Percentiles rank a stretch among this genome's conserved stretches.
These are phyloP conservation scores for Eonycteris spelaea DNA, from an alignment of 2,113 vertebrate genomes.

Conservation along the genomic window DNA sequence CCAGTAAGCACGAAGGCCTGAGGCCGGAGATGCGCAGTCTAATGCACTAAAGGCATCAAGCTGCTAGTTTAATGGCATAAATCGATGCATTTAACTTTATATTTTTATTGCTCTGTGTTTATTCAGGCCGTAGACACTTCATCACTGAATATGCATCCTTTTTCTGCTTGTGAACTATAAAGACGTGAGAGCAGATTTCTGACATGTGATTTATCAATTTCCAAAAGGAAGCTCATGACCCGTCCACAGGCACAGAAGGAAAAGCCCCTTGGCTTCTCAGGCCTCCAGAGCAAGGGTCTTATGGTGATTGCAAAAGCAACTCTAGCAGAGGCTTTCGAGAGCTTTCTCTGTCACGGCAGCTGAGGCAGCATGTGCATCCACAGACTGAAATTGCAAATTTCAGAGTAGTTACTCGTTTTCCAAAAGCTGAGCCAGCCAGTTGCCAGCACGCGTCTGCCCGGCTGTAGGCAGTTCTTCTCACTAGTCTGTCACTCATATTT, in stretches of 20 bases:
- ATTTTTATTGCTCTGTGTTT: background rate
- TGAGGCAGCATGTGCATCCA: slow-evolving; percentile 22
- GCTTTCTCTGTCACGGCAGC: background rate
- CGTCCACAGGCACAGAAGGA: background rate
- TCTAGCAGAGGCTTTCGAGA: slow-evolving; percentile 58
- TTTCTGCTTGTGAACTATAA: background rate
- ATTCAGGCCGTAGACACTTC: background rate
- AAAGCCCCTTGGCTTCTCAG: background rate
- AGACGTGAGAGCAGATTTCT: slow-evolving; percentile 10
- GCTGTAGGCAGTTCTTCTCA: background rate
- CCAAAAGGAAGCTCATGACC: background rate
- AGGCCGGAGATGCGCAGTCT: background rate
- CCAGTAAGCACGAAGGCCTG: background rate
- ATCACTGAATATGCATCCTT: background rate
- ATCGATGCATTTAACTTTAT: background rate
- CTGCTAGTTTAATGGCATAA: background rate
- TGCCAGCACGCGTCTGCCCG: background rate
- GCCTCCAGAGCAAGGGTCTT: background rate
- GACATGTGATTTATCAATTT: background rate
- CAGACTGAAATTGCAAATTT: slow-evolving; percentile 48
- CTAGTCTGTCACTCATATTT: background rate
- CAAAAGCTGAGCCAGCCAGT: slow-evolving; percentile 36
- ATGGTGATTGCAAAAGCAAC: background rate
- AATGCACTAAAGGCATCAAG: background rate
- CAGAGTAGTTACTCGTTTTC: slow-evolving; percentile 61